Conservation (phyloP, 2,888 invertebrate species). For the Hofmannophila pseudospretella region DNA sequence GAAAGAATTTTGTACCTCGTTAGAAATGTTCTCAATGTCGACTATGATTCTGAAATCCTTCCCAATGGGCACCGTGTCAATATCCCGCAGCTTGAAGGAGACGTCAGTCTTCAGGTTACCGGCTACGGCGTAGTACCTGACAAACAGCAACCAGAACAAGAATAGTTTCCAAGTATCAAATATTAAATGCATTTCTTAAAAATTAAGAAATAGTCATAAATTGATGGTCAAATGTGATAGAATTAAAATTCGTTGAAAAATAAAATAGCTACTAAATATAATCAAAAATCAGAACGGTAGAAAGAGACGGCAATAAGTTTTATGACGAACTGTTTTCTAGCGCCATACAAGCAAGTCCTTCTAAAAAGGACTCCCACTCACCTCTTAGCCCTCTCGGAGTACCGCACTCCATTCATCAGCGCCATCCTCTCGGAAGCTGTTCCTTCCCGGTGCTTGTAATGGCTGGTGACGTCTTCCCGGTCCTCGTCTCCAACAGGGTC, state of each 20-base stretch:
- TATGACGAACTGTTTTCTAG: too few species aligned
- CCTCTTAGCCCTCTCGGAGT: slow-evolving; percentile 81
- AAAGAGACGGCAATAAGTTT: too few species aligned
- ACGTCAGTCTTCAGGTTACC: slow-evolving; percentile 78
- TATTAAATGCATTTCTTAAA: too few species aligned
- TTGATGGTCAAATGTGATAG: too few species aligned
- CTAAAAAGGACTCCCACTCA: too few species aligned
- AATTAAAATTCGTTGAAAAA: too few species aligned
- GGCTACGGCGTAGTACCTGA: slow-evolving; percentile 79
- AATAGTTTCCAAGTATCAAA: too few species aligned
- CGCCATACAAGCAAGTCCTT: too few species aligned
- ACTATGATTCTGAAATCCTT: slow-evolving; percentile 82
- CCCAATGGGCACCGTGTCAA: slow-evolving; percentile 84
- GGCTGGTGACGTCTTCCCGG: slow-evolving; percentile 81
- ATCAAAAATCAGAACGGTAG: too few species aligned
- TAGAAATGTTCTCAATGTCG: slow-evolving; percentile 80
- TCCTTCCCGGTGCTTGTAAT: slow-evolving; percentile 86
- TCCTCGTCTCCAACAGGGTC: slow-evolving; percentile 85
- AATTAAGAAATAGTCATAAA: too few species aligned
- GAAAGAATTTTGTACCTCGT: slow-evolving; percentile 50
- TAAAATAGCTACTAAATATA: too few species aligned
- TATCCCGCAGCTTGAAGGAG: slow-evolving; percentile 80
- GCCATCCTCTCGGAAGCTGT: slow-evolving; percentile 84
- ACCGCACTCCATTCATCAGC: slow-evolving; percentile 85
- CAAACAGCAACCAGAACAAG: not conserved